Evolutionary conservation across 2,797 vertebrate genomes (phyloP), one percentile per base, ranked within the genome.

Genomic region (Neosilurus mollespiculum): DNA sequence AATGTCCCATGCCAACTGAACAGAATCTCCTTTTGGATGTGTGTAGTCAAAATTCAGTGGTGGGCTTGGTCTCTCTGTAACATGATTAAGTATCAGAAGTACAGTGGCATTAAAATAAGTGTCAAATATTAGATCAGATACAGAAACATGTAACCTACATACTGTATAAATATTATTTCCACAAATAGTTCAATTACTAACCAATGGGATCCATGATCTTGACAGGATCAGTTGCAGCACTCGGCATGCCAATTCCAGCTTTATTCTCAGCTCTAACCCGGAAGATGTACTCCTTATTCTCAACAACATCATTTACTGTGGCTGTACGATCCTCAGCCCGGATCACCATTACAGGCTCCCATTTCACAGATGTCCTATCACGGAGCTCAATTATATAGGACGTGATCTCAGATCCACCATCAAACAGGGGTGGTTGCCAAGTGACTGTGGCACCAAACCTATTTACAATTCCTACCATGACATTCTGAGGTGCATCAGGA

Each of bases 241-340:
- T 99, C 89, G 98, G 98, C 83, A 96, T 96, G 87, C 98, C 98
- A 49, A 97, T 89, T 91, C 98, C 98, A 43, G 97, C 95, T 89
- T 96, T 95, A 92, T 99, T 99, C 93, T 98, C 96, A 67, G 98
- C 98, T 88, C 97, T 94, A 85, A 98, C 95, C 88, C 98, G 95
- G 92, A 99, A 99, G 91, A 98, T 99, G 86, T 99, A 99, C 88
- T 99, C 98, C 85, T 99, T 99, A 89, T 98, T 97, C 92, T 99
- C 98, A 67, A 99, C 97, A 84, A 99, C 98, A 37, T 99, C 98
- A 9, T 94, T 98, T 18, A 99, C 89, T 0, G 89, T 88, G 24
- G 96, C 96, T 2, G 94, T 94, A 59, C 94, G 93, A 69, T 97
- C 95, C 80, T 92, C 91, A 64, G 96, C 93, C 75, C 90, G 93